Evolutionary conservation across 2,113 vertebrate species (phyloP).

Genomic region (Elaphurus davidianus): DNA sequence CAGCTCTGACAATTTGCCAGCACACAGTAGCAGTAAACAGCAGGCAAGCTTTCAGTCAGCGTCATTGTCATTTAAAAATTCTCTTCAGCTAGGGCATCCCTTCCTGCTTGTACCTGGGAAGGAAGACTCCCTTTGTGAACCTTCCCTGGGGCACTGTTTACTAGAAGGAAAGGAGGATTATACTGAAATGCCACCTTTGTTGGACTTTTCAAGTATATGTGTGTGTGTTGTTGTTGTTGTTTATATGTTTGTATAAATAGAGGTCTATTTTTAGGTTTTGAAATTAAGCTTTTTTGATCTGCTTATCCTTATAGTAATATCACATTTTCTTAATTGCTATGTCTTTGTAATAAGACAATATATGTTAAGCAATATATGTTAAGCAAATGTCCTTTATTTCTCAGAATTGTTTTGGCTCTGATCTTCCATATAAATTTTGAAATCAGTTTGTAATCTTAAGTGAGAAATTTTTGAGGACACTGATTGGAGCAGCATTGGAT

Average conservation of each 20-base stretch:
- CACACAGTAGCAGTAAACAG: neutral
- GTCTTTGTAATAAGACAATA: neutral
- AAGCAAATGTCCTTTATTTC: neutral
- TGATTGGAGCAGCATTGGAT: neutral
- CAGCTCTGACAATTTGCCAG: neutral
- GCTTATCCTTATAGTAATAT: neutral
- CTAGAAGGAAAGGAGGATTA: neutral
- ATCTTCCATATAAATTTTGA: neutral
- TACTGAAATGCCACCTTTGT: neutral
- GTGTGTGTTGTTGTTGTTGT: neutral
- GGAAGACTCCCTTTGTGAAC: neutral
- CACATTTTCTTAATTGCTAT: neutral
- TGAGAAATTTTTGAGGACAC: neutral
- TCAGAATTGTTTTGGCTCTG: neutral
- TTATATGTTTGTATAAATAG: neutral
- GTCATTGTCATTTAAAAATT: neutral
- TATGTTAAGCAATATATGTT: neutral
- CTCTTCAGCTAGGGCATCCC: neutral
- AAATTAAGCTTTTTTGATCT: neutral
- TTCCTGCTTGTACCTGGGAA: neutral
- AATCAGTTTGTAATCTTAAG: neutral
- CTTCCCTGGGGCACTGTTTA: neutral
- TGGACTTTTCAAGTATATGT: neutral
- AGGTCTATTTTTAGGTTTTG: neutral
- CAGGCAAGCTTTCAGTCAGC: neutral